phyloP scores from a whole-genome alignment of 2,888 invertebrate genomes.

The Dorcus parallelipipedus region DNA sequence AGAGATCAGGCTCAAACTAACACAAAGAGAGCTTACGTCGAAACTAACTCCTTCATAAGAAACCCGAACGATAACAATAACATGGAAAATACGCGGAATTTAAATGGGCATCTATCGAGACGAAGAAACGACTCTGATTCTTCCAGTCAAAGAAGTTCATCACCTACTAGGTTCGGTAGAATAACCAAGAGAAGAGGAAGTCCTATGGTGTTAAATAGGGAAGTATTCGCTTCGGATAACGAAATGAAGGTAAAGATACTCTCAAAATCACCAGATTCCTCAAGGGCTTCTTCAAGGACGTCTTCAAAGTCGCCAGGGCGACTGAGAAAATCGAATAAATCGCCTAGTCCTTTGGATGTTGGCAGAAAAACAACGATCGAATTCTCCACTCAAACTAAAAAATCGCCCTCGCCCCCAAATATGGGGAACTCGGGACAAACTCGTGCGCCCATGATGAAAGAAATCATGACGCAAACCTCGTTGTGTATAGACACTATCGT shows the following conservation, averaged over 20 bases:
- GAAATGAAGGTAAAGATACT: neutral
- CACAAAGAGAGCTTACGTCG: neutral
- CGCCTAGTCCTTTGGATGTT: slow-evolving; percentile 1
- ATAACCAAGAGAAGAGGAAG: slow-evolving; percentile 9
- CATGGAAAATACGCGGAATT: neutral
- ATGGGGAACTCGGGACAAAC: slow-evolving; percentile 29
- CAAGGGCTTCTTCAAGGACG: slow-evolving; percentile 13
- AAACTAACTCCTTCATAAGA: neutral
- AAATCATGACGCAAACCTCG: slow-evolving; percentile 46
- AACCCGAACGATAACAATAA: neutral
- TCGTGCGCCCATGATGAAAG: slow-evolving; percentile 37
- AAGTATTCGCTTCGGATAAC: neutral
- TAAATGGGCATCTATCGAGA: slow-evolving; percentile 2
- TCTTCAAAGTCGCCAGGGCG: slow-evolving; percentile 24
- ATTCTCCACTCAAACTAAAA: slow-evolving; percentile 15
- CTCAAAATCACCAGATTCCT: slow-evolving; percentile 7
- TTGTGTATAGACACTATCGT: slow-evolving; percentile 37
- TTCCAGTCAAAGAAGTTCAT: slow-evolving; percentile 12
- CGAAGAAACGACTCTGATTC: slow-evolving; percentile 14
- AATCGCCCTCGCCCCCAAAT: slow-evolving; percentile 11
- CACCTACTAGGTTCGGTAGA: slow-evolving; percentile 3
- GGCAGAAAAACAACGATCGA: neutral
- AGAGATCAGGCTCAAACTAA: neutral
- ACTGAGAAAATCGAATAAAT: slow-evolving; percentile 7
- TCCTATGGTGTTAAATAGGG: slow-evolving; percentile 14